Evolutionary conservation across 1,140 invertebrate genomes (phyloP), one percentile per base, ranked within the genome.

Genomic region (Tetranychus cinnabarinus): DNA sequence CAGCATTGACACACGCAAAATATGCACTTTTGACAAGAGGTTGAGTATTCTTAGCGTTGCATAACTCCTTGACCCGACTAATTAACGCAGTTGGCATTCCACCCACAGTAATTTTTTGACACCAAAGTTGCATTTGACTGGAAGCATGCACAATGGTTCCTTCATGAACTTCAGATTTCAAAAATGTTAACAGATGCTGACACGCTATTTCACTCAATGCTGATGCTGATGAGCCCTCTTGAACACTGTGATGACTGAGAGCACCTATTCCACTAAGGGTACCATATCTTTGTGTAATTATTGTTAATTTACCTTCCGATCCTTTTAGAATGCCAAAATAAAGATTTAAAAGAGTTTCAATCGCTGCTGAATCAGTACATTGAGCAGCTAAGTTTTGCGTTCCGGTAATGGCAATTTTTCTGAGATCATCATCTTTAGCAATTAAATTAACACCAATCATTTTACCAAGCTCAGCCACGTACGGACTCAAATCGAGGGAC

Each of bases 141-240:
- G 93, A 73, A 4, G 84, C 81, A 66, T 82, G 80, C 63, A 85
- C 80, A 35, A 93, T 71, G 2, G 87, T 90, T 66, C 87, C 88
- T 73, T 96, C 91, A 72, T 95, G 88, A 57, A 86, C 84, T 78
- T 97, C 91, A 42, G 78, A 78, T 69, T 90, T 85, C 33, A 95
- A 74, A 33, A 88, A 79, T 69, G 85, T 83, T 15, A 84, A 75
- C 68, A 88, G 84, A 62, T 82, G 76, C 46, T 81, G 76, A 2
- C 78, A 74, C 3, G 81, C 81, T 37, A 73, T 76, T 57, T 77
- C 72, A 56, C 81, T 78, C 59, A 91, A 72, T 62, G 74, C 71
- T 62, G 78, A 72, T 0, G 79, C 69, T 57, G 79, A 75, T 6
- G 75, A 76, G 2, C 77, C 79, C 23, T 75, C 70, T 42, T 42